Evolutionary conservation across 2,888 invertebrate species (phyloP).

Genomic region (Diarsia mendica): DNA sequence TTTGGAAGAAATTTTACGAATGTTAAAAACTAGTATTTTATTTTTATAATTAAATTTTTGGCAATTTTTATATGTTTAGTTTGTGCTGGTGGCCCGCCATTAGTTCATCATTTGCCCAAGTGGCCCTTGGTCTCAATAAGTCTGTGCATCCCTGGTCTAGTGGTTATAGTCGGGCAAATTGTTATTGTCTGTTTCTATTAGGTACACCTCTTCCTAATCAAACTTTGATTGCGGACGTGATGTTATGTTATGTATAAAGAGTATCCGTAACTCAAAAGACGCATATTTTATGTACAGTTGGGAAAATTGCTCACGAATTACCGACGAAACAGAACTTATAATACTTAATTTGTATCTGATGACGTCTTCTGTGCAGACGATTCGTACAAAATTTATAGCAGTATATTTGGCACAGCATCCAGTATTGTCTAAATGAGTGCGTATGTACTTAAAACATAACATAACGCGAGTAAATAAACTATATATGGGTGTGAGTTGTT

Average conservation of each 20-base stretch:
- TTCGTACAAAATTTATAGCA: conserved; percentile 54
- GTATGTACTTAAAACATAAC: conserved; percentile 46
- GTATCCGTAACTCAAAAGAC: not conserved
- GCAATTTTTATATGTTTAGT: too few species aligned
- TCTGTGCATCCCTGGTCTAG: not conserved
- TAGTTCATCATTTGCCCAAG: too few species aligned
- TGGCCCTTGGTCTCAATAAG: too few species aligned
- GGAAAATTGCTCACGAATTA: not conserved
- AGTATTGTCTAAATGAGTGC: conserved; percentile 50
- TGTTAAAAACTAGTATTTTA: too few species aligned
- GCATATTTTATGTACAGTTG: not conserved
- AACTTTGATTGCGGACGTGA: too few species aligned
- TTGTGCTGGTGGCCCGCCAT: too few species aligned
- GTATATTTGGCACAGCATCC: conserved; percentile 57
- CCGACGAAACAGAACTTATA: not conserved
- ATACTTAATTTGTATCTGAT: conserved; percentile 43
- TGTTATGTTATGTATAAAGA: too few species aligned
- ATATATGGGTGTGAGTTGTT: conserved; percentile 26
- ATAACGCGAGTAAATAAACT: conserved; percentile 52
- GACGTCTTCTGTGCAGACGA: conserved; percentile 35
- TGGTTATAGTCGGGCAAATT: not conserved
- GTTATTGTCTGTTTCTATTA: too few species aligned
- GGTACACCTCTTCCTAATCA: too few species aligned
- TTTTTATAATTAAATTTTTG: too few species aligned
- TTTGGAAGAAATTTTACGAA: too few species aligned